Conservation (phyloP, 1,140 invertebrate species). For the Sarcophaga peregrina region DNA sequence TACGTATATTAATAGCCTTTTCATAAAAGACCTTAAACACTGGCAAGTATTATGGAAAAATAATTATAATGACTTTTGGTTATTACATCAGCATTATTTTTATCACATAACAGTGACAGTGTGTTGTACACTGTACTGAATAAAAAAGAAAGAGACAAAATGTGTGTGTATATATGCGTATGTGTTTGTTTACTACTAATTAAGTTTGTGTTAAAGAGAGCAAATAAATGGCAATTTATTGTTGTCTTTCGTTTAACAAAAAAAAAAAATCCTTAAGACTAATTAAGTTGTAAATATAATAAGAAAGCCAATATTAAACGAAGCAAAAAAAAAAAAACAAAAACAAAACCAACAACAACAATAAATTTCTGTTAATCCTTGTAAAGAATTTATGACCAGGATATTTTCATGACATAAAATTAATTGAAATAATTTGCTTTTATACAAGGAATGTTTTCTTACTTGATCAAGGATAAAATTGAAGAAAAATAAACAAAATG, state of each 20-base stretch:
- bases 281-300: conserved; percentile 15
- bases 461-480: too few relatives aligned
- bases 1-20: too few relatives aligned
- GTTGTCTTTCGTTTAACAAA: not conserved
- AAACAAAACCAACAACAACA: too few relatives aligned
- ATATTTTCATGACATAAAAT: too few relatives aligned
- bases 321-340: too few relatives aligned
- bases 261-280: not conserved
- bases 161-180: not conserved
- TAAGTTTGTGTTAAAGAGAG: not conserved
- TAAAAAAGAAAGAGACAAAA: too few relatives aligned
- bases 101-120: not conserved
- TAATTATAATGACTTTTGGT: conserved; percentile 4
- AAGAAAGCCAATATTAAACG: not conserved
- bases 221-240: conserved; percentile 6
- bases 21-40: too few relatives aligned
- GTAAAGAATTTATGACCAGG: too few relatives aligned
- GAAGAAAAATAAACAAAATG: too few relatives aligned
- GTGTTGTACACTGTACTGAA: not conserved
- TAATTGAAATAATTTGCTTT: too few relatives aligned
- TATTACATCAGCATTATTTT: not conserved
- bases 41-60: not conserved
- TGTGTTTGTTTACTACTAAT: not conserved
- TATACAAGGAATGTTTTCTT: too few relatives aligned
- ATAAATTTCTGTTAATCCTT: too few relatives aligned